phyloP scores from a whole-genome alignment of 1,140 invertebrate genomes.

The Thaumatotibia leucotreta region DNA sequence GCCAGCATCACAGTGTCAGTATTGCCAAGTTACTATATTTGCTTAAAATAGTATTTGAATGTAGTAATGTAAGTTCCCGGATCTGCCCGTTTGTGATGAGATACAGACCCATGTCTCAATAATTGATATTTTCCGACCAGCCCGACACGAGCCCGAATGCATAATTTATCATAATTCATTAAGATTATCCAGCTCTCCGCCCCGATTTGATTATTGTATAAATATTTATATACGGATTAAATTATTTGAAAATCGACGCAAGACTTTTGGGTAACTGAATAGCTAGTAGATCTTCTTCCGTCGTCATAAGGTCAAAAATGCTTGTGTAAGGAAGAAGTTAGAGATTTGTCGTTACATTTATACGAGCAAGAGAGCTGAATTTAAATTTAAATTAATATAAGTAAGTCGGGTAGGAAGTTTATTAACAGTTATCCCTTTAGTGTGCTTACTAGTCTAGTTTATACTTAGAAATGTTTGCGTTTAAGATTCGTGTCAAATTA shows the following conservation, averaged over 20 bases:
- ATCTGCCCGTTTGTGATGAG: too few species aligned
- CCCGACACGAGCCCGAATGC: slow-evolving; percentile 3
- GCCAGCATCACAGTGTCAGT: too few species aligned
- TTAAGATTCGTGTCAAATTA: too few species aligned
- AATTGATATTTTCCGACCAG: slow-evolving; percentile 5
- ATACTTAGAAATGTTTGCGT: too few species aligned
- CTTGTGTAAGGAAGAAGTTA: background rate
- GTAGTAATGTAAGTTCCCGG: too few species aligned
- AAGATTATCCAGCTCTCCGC: slow-evolving; percentile 1
- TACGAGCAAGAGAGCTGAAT: background rate
- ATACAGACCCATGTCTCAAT: background rate
- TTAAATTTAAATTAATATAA: background rate
- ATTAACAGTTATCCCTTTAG: background rate
- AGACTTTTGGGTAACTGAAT: background rate
- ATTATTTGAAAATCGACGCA: background rate
- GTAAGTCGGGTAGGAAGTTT: background rate
- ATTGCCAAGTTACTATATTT: too few species aligned
- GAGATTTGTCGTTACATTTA: background rate
- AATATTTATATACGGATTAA: slow-evolving; percentile 11
- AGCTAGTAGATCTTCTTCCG: background rate
- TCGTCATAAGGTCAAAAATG: background rate
- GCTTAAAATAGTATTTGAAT: too few species aligned
- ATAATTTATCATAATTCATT: slow-evolving; percentile 11
- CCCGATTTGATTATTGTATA: slow-evolving; percentile 6
- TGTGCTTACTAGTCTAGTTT: background rate